A percentile compares a stretch with the other conserved stretches of the same genome.
Conservation (phyloP, 2,797 vertebrate species). For the Muscicapa comitata region DNA sequence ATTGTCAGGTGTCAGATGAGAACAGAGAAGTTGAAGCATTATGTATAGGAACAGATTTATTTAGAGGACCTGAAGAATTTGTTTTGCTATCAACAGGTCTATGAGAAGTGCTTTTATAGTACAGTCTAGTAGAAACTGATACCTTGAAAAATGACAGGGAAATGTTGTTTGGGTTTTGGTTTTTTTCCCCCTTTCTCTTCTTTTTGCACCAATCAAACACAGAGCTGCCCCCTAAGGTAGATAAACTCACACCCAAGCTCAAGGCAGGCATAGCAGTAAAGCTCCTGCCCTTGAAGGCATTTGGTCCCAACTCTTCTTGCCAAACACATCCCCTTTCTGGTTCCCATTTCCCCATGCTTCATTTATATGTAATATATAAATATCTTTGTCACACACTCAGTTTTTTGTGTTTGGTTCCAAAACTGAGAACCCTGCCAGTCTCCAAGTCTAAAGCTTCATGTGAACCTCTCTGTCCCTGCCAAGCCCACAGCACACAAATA, state of each 20-base stretch:
- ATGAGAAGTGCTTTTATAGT: neutral
- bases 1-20: conserved; percentile 34
- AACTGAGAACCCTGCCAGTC: neutral
- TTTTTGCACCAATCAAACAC: neutral
- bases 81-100: conserved; percentile 21
- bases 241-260: neutral
- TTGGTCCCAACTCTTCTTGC: neutral
- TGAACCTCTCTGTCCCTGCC: neutral
- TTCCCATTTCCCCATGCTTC: neutral
- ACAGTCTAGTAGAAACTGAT: neutral
- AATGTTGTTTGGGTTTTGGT: neutral
- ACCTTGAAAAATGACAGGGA: neutral
- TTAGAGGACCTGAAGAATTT: conserved; percentile 1
- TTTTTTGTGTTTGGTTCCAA: neutral
- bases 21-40: conserved; percentile 17
- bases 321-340: neutral
- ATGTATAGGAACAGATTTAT: conserved; percentile 31
- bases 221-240: neutral
- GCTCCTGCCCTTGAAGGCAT: neutral
- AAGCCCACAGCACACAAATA: neutral
- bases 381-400: neutral
- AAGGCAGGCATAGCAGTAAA: neutral
- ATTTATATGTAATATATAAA: neutral
- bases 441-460: neutral
- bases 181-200: neutral